A percentile compares a stretch with the other conserved stretches of the same genome.
Evolutionary conservation across 2,888 invertebrate species (phyloP).

Genomic region (Sphaerophoria taeniata): DNA sequence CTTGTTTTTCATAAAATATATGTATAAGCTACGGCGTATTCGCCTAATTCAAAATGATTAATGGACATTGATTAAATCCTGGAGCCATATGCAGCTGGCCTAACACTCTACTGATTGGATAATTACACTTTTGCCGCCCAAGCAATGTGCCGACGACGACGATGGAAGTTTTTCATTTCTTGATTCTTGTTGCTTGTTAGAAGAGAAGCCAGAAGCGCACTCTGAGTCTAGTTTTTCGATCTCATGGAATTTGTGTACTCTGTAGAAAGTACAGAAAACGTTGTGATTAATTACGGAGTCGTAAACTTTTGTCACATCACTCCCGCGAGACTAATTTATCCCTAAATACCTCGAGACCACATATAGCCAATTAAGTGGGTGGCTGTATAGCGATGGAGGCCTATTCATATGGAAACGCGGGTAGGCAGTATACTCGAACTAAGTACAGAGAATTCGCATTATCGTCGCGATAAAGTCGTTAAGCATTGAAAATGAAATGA

Average conservation of each 20-base stretch:
- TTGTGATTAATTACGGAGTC: conserved; percentile 57
- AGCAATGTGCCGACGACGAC: conserved; percentile 30
- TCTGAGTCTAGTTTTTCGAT: too few relatives aligned
- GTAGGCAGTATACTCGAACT: neutral
- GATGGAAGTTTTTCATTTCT: conserved; percentile 10
- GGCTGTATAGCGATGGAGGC: neutral
- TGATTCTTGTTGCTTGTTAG: conserved; percentile 29
- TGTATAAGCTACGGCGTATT: neutral
- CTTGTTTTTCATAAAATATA: conserved; percentile 59
- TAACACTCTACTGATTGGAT: conserved; percentile 51
- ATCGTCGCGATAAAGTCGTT: conserved; percentile 40
- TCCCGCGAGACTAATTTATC: conserved; percentile 50
- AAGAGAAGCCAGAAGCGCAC: neutral
- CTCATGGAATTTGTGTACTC: too few relatives aligned
- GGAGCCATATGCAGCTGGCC: conserved; percentile 36
- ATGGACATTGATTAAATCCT: conserved; percentile 60
- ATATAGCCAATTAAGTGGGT: conserved; percentile 46
- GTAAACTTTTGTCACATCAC: conserved; percentile 54
- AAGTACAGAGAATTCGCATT: conserved; percentile 28
- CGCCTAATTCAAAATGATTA: conserved; percentile 51
- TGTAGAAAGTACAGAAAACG: neutral
- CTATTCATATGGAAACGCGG: neutral
- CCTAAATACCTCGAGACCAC: conserved; percentile 39
- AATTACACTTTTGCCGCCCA: conserved; percentile 53
- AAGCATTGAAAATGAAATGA: conserved; percentile 37